phyloP scores from a whole-genome alignment of 2,797 vertebrate genomes.

The Otolemur crassicaudatus region DNA sequence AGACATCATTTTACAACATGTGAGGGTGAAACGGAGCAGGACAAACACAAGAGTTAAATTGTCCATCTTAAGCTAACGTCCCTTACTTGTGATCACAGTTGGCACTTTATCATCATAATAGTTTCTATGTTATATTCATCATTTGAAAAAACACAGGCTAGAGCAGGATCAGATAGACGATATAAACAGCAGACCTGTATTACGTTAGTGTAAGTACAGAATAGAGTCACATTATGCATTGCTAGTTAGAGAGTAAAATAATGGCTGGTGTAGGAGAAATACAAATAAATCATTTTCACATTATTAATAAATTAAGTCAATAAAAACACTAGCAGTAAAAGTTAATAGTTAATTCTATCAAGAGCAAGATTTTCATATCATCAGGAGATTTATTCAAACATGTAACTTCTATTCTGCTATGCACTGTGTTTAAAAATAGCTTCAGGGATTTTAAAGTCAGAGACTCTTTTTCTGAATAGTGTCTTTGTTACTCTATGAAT shows the following conservation, averaged over 20 bases:
- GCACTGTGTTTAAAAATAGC: slow-evolving; percentile 68
- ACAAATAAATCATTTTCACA: not conserved
- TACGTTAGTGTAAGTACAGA: not conserved
- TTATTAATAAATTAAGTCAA: slow-evolving; percentile 44
- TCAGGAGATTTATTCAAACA: slow-evolving; percentile 51
- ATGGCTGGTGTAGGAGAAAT: not conserved
- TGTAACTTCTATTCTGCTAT: slow-evolving; percentile 48
- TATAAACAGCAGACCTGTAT: not conserved
- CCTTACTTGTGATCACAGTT: not conserved
- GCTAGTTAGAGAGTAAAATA: not conserved
- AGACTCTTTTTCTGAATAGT: slow-evolving; percentile 60
- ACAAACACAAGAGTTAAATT: not conserved
- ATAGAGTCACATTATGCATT: not conserved
- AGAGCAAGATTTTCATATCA: slow-evolving; percentile 11
- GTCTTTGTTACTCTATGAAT: slow-evolving; percentile 74
- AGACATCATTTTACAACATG: accelerated
- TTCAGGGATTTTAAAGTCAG: slow-evolving; percentile 68
- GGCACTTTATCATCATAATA: not conserved
- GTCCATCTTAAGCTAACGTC: not conserved
- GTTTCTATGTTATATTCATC: not conserved
- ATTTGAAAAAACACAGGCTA: not conserved
- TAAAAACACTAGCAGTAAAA: slow-evolving; percentile 2
- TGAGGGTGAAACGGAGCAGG: not conserved
- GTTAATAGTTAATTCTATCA: not conserved
- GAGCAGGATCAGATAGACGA: not conserved